These are phyloP conservation scores for Ochropleura leucogaster DNA, from an alignment of 2,888 invertebrate species.

Conservation along the genomic window DNA sequence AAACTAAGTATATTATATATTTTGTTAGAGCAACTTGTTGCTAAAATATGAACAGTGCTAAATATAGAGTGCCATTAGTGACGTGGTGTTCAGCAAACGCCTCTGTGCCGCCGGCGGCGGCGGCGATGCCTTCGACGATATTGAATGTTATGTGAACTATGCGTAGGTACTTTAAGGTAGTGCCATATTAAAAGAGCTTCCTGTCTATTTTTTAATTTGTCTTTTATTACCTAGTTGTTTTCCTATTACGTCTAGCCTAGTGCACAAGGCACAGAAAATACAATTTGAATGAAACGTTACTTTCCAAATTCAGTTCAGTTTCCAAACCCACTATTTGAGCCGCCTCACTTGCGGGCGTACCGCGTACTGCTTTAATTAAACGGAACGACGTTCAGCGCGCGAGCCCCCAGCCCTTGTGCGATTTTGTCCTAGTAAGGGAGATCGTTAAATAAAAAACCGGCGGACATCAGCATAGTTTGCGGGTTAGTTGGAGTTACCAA, in stretches of 20 bases:
- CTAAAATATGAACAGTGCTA: constrained; percentile 28
- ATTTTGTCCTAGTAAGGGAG: too few relatives aligned
- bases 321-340: too few relatives aligned
- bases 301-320: too few relatives aligned
- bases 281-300: too few relatives aligned
- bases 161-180: constrained; percentile 84
- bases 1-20: constrained; percentile 14
- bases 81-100: constrained; percentile 29
- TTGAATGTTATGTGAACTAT: constrained; percentile 56
- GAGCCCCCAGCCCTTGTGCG: too few relatives aligned
- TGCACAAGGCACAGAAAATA: too few relatives aligned
- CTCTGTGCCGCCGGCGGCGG: constrained; percentile 27
- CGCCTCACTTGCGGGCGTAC: too few relatives aligned
- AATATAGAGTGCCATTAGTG: constrained; percentile 51
- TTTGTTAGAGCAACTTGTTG: constrained; percentile 29
- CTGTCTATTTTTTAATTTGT: constrained; percentile 83
- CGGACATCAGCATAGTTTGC: too few relatives aligned
- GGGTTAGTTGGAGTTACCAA: too few relatives aligned
- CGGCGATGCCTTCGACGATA: constrained; percentile 72
- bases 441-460: too few relatives aligned
- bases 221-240: constrained; percentile 65
- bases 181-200: constrained; percentile 91
- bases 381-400: too few relatives aligned
- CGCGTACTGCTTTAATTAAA: too few relatives aligned
- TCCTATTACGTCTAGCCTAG: neutral